Evolutionary conservation across 2,113 vertebrate genomes (phyloP), one percentile per base, ranked within the genome.

Genomic region (Neodontobutis hainanensis): DNA sequence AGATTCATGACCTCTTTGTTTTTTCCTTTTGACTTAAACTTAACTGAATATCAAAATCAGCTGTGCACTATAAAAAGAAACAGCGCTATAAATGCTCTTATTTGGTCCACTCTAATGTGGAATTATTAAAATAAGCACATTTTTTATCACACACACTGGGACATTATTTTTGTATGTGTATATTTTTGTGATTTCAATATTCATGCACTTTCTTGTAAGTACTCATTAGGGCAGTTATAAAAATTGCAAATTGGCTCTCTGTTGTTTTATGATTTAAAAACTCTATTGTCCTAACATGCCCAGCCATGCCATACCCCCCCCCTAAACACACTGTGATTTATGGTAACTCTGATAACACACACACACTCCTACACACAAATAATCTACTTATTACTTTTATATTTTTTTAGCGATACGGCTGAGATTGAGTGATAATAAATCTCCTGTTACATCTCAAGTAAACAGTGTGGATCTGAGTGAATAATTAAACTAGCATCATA

Each of bases 361-460:
- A 51, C 8, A 5, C 48, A 32, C 19, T 27, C 19, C 19, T 7
- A n/a, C 40, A n/a, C 14, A 40, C 5, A 19, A 46, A 11, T 74
- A 81, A 75, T 80, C 67, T 42, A 62, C 32, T 68, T 53, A 82
- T 82, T 73, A 75, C 16, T 53, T 74, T 84, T 73, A 82, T 27
- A 27, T 3, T 2, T 63, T 61, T 53, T 27, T 5, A n/a, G 12
- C 63, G 75, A 78, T 82, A 67, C 3, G 38, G n/a, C 15, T 12
- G 51, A 43, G 74, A 73, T 77, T 68, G 5, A 44, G 32, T 65
- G 35, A 63, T 58, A 67, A 81, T 35, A 66, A 75, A 61, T 42
- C 7, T 19, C 14, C 12, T 44, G 66, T 68, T 58, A 68, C 56
- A 60, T 52, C 48, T 75, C 9, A 73, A 78, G 59, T 68, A 69